Conservation (phyloP, 2,113 vertebrate genomes). For the Australoheros scitulus region DNA sequence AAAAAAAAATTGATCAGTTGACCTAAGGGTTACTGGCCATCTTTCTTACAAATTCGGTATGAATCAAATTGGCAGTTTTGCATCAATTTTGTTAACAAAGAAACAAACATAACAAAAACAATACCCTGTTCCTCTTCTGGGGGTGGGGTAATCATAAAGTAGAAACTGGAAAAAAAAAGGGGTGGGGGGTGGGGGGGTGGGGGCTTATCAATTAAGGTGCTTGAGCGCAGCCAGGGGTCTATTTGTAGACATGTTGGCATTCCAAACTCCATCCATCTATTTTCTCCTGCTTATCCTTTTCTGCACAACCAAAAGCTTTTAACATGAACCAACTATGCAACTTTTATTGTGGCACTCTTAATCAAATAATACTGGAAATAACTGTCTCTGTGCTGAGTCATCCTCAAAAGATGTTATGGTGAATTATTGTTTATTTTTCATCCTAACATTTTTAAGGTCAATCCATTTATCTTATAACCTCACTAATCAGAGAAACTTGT, state of each 20-base stretch:
- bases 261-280: too few relatives aligned
- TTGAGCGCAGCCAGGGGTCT: background rate
- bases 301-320: background rate
- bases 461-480: background rate
- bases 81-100: too few relatives aligned
- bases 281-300: too few relatives aligned
- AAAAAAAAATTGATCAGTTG: too few relatives aligned
- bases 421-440: constrained; percentile 14
- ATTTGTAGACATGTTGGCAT: background rate
- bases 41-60: too few relatives aligned
- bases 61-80: too few relatives aligned
- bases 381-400: background rate
- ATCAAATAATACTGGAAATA: constrained; percentile 3
- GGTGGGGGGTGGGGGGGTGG: too few relatives aligned
- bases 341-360: background rate
- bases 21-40: too few relatives aligned
- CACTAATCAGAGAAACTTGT: background rate
- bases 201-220: background rate
- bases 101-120: too few relatives aligned
- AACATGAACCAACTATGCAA: background rate
- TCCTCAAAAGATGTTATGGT: background rate
- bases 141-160: too few relatives aligned
- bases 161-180: background rate
- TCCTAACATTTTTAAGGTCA: background rate
- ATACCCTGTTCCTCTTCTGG: too few relatives aligned